phyloP scores from a whole-genome alignment of 2,888 invertebrate species.

The Temnothorax unifasciatus region DNA sequence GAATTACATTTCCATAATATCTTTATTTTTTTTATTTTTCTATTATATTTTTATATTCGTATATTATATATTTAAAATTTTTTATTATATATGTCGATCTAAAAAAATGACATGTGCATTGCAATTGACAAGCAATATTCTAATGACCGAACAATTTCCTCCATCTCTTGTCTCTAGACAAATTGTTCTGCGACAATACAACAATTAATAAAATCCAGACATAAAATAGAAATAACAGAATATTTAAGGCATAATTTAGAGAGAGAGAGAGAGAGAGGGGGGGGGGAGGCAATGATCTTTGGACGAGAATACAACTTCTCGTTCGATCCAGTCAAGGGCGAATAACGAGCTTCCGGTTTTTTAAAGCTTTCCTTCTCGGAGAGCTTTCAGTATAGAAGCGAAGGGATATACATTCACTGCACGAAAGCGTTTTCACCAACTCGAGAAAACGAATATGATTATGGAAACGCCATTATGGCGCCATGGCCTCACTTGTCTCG shows the following conservation, averaged over 20 bases:
- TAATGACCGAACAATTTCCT: constrained; percentile 2
- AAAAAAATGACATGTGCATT: background rate
- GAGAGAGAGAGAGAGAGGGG: background rate
- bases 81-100: background rate
- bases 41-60: background rate
- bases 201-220: constrained; percentile 1
- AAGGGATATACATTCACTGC: constrained; percentile 47
- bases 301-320: constrained; percentile 59
- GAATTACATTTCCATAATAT: background rate
- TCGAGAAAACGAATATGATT: constrained; percentile 63
- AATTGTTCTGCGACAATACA: background rate
- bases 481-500: constrained; percentile 58
- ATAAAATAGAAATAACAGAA: constrained; percentile 1
- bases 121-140: background rate
- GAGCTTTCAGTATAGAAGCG: constrained; percentile 57
- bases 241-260: background rate
- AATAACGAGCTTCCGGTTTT: constrained; percentile 56
- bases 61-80: background rate
- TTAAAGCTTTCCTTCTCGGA: constrained; percentile 30
- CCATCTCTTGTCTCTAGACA: background rate
- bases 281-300: constrained; percentile 63
- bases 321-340: constrained; percentile 74
- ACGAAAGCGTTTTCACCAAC: constrained; percentile 65
- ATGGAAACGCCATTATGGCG: constrained; percentile 64
- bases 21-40: background rate